phyloP scores from a whole-genome alignment of 2,113 vertebrate species.

The Ammodytes dubius region DNA sequence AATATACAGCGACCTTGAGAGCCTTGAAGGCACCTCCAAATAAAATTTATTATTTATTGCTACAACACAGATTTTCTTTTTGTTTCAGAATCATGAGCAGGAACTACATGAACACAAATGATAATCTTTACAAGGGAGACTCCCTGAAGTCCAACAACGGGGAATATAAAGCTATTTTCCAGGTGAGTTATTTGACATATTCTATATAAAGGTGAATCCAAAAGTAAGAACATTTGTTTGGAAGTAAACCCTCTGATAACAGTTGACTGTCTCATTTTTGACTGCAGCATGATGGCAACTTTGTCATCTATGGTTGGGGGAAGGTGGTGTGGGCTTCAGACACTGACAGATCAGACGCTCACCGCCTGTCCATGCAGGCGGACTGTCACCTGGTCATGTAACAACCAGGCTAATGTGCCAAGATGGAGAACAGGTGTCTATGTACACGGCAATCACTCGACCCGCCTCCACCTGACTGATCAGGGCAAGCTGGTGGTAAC shows the following conservation, averaged over 20 bases:
- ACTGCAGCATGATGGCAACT: slow-evolving; percentile 64
- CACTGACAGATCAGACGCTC: fast-evolving
- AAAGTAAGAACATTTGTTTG: no score
- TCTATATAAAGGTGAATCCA: background rate
- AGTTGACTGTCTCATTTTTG: background rate
- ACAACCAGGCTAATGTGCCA: background rate
- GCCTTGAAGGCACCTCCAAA: no score
- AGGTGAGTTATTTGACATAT: no score
- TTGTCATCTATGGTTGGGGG: slow-evolving; percentile 63
- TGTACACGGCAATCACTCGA: no score
- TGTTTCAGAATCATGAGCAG: slow-evolving; percentile 67
- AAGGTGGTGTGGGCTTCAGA: slow-evolving; percentile 45
- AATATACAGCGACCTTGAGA: no score
- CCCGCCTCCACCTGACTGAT: no score
- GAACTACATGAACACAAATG: slow-evolving; percentile 57
- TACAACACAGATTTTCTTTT: background rate
- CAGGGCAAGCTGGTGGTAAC: slow-evolving; percentile 46
- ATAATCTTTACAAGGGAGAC: slow-evolving; percentile 66
- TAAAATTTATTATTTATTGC: no score
- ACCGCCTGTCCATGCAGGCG: slow-evolving; percentile 59
- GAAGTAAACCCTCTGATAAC: no score
- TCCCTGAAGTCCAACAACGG: slow-evolving; percentile 62
- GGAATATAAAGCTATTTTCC: slow-evolving; percentile 58
- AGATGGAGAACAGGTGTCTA: slow-evolving; percentile 47
- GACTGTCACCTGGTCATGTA: slow-evolving; percentile 72